These are phyloP conservation scores for Gymnoscopelus microlampas DNA, from an alignment of 2,797 vertebrate genomes.

Conservation along the genomic window DNA sequence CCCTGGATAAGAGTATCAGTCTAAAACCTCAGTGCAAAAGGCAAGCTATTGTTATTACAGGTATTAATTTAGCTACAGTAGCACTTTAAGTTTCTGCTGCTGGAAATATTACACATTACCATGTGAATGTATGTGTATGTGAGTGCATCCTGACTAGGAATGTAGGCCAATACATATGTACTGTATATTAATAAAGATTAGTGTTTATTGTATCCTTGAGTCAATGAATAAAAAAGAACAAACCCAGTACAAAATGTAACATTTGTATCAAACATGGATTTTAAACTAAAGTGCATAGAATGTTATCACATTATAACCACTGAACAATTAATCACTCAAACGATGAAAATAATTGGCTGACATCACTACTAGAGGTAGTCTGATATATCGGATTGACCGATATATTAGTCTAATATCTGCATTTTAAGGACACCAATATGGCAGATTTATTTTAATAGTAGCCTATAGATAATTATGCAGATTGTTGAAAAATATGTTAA, in stretches of 20 bases:
- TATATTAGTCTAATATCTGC: too few species aligned
- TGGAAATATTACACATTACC: slow-evolving; percentile 56
- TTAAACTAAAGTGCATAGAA: background rate
- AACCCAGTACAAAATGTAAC: slow-evolving; percentile 28
- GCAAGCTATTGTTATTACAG: slow-evolving; percentile 3
- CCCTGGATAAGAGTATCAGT: slow-evolving; percentile 11
- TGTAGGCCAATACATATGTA: slow-evolving; percentile 56
- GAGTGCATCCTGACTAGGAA: slow-evolving; percentile 51
- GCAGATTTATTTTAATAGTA: too few species aligned
- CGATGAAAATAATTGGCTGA: background rate
- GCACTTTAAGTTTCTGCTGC: slow-evolving; percentile 64
- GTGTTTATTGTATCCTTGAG: slow-evolving; percentile 67
- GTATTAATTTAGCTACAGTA: slow-evolving; percentile 45
- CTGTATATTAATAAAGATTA: slow-evolving; percentile 57
- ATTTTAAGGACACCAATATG: too few species aligned
- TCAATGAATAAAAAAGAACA: slow-evolving; percentile 68
- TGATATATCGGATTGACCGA: too few species aligned
- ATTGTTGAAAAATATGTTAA: too few species aligned
- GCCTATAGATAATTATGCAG: too few species aligned
- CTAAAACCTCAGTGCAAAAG: background rate
- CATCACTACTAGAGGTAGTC: too few species aligned
- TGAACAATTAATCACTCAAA: background rate
- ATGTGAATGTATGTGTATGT: slow-evolving; percentile 55
- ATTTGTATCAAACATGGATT: slow-evolving; percentile 19
- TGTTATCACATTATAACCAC: background rate